Conservation (phyloP, 1,140 invertebrate species). For the Papilio glaucus region DNA sequence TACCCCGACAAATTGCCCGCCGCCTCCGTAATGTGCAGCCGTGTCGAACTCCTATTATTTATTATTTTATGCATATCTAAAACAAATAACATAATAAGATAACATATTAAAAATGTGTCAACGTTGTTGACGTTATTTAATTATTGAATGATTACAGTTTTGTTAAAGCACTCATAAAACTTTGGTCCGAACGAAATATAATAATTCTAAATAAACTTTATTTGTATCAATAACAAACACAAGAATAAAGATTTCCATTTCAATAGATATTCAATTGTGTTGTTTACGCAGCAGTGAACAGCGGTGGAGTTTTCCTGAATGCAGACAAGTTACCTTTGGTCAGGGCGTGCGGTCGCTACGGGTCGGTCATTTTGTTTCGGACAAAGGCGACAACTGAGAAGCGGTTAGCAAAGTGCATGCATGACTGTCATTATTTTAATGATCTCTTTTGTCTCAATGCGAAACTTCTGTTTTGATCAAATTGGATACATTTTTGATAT, state of each 20-base stretch:
- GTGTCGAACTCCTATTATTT: constrained; percentile 61
- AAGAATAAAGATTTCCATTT: constrained; percentile 2
- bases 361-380: constrained; percentile 44
- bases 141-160: background rate
- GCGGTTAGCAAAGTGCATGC: constrained; percentile 55
- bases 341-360: constrained; percentile 30
- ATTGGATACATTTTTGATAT: constrained; percentile 5
- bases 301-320: constrained; percentile 18
- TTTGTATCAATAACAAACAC: background rate
- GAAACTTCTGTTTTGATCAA: background rate
- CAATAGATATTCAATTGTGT: constrained; percentile 22
- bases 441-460: constrained; percentile 43
- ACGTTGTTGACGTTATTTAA: constrained; percentile 1
- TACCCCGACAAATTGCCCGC: constrained; percentile 72
- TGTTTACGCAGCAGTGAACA: constrained; percentile 10
- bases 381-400: constrained; percentile 49
- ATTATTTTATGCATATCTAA: constrained; percentile 42
- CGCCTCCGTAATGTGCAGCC: constrained; percentile 58
- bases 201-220: background rate
- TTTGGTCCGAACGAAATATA: no score
- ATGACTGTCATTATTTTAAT: constrained; percentile 67
- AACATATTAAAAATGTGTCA: background rate
- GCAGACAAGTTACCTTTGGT: constrained; percentile 43
- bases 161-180: no score
- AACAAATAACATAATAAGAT: constrained; percentile 4